These are phyloP conservation scores for Phaetusa simplex DNA, from an alignment of 2,113 vertebrate species.

Conservation along the genomic window DNA sequence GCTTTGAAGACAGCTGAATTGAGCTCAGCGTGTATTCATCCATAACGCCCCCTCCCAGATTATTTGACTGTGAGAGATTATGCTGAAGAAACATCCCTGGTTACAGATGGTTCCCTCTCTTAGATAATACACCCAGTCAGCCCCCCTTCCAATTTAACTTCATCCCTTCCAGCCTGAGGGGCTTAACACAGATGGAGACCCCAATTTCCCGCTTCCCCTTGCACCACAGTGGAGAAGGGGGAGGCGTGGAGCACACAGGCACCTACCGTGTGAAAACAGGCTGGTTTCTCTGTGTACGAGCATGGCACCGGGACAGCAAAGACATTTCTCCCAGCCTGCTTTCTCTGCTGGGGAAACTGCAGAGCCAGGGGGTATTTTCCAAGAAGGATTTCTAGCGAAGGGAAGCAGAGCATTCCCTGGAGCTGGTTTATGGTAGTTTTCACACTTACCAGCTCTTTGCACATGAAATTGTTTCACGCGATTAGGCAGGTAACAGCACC, in stretches of 20 bases:
- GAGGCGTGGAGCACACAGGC: neutral
- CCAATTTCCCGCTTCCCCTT: neutral
- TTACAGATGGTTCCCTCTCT: neutral
- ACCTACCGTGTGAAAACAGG: neutral
- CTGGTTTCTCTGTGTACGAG: neutral
- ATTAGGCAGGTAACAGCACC: slow-evolving; percentile 78
- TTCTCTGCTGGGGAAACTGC: neutral
- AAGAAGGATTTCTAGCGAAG: neutral
- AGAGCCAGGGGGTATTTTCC: neutral
- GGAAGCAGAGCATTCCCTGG: neutral
- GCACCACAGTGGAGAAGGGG: neutral
- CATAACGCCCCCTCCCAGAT: neutral
- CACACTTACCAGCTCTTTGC: slow-evolving; percentile 58
- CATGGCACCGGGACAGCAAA: neutral
- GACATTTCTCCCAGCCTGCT: neutral
- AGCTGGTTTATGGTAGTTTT: neutral
- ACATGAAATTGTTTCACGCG: slow-evolving; percentile 63
- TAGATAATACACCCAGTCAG: neutral
- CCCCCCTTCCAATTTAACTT: neutral
- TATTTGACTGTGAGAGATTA: neutral
- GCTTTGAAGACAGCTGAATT: neutral
- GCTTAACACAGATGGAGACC: neutral
- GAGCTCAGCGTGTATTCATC: neutral
- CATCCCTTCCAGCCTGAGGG: neutral
- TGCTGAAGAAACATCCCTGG: neutral